Base-by-base conservation (phyloP, 2,888 invertebrate species). In the Melanargia galathea region DNA sequence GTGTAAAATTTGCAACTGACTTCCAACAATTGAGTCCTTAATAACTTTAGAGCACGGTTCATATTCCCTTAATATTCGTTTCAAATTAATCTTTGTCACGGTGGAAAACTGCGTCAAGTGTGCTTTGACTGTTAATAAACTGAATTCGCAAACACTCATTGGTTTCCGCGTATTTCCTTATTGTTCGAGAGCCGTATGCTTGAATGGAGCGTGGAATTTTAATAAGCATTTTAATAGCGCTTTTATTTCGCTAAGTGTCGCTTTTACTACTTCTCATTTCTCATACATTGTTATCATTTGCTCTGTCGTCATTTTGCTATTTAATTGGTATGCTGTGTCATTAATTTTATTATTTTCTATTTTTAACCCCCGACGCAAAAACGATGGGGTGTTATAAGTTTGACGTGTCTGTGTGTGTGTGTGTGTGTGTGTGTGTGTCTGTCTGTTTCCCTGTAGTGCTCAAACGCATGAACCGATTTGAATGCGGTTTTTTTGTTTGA, bases 111-210 rank as follows among this genome's bases (percentile, higher is more conserved):
- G 81, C 83, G 78, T 71, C 77, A 80, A 69, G 72, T 87, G 86
- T 90, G 89, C 77, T 67, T 71, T 68, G 87, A 86, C 79, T 90
- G 69, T 74, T 69, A 83, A 88, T 80, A 74, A 77, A 79, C 74
- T 74, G 78, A 83, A 87, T 88, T 89, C 80, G 88, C 90, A 80
- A 89, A 88, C 83, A 82, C 82, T 78, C 80, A 77, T 80, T 79
- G 79, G 80, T 80, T 90, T 90, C 90, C 81, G 81, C 83, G 88
- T 89, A 90, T 88, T 88, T 90, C 88, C 88, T 90, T 81, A 87
- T 88, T 87, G 87, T 85, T 81, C 75, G 74, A 80, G 73, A 75
- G 76, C 77, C 74, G 77, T 82, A 76, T 74, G 79, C 75, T 83
- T 77, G 83, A 89, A 89, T 89, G 89, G 75, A 84, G 80, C 73